Conservation (phyloP, 2,797 vertebrate species). For the Channa striata region DNA sequence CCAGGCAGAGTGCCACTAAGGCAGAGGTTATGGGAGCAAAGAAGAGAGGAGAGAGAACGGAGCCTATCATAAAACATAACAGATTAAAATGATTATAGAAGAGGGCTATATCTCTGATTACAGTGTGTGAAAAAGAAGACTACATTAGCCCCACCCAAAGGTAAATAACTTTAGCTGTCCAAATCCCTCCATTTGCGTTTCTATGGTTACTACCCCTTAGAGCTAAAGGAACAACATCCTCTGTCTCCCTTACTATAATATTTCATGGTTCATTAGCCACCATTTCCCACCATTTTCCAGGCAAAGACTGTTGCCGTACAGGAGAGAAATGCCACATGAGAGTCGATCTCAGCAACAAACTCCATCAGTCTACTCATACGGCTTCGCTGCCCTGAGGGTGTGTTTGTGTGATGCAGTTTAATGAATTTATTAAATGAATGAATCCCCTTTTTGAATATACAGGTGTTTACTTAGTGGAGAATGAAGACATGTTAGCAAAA, state of each 20-base stretch:
- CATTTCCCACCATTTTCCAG: conserved; percentile 51
- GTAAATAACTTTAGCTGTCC: conserved; percentile 34
- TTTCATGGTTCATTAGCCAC: conserved; percentile 69
- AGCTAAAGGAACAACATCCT: conserved; percentile 19
- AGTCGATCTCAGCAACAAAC: conserved; percentile 49
- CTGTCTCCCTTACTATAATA: conserved; percentile 68
- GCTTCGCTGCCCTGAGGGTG: conserved; percentile 17
- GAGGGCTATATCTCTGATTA: background rate
- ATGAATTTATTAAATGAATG: too few relatives aligned
- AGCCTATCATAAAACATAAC: conserved; percentile 48
- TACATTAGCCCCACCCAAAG: conserved; percentile 1
- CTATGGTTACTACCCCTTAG: conserved; percentile 36
- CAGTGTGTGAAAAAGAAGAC: conserved; percentile 24
- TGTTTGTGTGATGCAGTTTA: background rate
- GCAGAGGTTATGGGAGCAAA: conserved; percentile 37
- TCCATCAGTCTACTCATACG: conserved; percentile 54
- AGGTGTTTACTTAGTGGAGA: too few relatives aligned
- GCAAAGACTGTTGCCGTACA: conserved; percentile 43
- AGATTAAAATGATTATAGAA: conserved; percentile 25
- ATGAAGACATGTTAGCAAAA: too few relatives aligned
- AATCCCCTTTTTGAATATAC: too few relatives aligned
- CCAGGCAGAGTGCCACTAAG: conserved; percentile 53
- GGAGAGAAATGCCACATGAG: conserved; percentile 16
- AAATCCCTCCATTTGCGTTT: conserved; percentile 38
- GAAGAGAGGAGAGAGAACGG: conserved; percentile 39